Evolutionary conservation across 2,113 vertebrate species (phyloP).

Genomic region (Mus spicilegus): DNA sequence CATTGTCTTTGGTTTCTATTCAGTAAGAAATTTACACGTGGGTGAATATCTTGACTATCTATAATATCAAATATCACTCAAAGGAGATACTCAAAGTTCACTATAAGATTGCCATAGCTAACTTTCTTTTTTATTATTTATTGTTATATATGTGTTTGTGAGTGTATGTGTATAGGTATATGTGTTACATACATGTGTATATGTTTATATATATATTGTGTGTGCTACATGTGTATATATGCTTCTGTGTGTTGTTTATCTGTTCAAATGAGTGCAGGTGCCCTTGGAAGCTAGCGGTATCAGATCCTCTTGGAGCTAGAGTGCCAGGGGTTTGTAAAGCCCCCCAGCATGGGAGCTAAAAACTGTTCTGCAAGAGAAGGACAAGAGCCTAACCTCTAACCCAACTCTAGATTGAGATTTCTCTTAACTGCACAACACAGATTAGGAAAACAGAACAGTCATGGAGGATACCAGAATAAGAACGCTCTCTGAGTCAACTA

Average conservation of each 20-base stretch:
- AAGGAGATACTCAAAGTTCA: background rate
- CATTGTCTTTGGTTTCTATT: constrained; percentile 12
- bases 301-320: background rate
- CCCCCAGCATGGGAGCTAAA: background rate
- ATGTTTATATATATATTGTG: background rate
- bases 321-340: too few species aligned
- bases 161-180: background rate
- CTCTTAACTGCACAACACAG: background rate
- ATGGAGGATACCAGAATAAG: background rate
- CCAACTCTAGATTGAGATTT: background rate
- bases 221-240: background rate
- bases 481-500: background rate
- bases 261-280: background rate
- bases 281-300: background rate
- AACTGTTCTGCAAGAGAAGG: background rate
- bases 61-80: background rate
- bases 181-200: background rate
- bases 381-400: background rate
- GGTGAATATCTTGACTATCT: background rate
- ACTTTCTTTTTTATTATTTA: background rate
- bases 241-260: background rate
- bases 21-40: background rate
- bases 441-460: background rate
- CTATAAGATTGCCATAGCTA: background rate
- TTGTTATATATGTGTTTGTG: background rate